Conservation (phyloP, 2,113 vertebrate species). For the Canis aureus region DNA sequence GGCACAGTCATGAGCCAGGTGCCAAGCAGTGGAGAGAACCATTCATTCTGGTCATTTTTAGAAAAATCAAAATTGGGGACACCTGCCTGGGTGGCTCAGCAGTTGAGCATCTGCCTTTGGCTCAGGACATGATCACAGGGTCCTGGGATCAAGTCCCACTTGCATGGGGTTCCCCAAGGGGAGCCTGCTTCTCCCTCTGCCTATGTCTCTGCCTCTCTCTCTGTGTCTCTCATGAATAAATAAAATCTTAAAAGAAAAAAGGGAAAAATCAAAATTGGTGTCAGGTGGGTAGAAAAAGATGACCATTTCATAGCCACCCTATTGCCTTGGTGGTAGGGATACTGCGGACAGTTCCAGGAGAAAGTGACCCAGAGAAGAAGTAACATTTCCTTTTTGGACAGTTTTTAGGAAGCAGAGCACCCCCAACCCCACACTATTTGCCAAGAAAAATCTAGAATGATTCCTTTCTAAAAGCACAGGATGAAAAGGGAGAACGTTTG, state of each 20-base stretch:
- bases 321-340: not conserved
- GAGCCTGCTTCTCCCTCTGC: no score
- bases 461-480: not conserved
- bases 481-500: not conserved
- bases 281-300: not conserved
- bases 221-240: no score
- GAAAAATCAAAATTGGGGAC: constrained; percentile 7
- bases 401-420: constrained; percentile 50
- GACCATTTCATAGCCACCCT: not conserved
- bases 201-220: no score
- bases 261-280: constrained; percentile 3
- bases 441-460: constrained; percentile 29
- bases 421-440: not conserved
- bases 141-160: no score
- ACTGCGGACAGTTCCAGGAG: not conserved
- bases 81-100: no score
- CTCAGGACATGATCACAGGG: no score
- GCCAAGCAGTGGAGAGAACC: not conserved
- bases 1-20: not conserved
- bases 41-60: not conserved
- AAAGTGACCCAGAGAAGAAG: constrained; percentile 20
- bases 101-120: no score
- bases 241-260: no score
- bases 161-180: no score
- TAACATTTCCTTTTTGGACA: not conserved